Base-by-base conservation (phyloP, 1,140 invertebrate genomes). In the Temnothorax longispinosus region DNA sequence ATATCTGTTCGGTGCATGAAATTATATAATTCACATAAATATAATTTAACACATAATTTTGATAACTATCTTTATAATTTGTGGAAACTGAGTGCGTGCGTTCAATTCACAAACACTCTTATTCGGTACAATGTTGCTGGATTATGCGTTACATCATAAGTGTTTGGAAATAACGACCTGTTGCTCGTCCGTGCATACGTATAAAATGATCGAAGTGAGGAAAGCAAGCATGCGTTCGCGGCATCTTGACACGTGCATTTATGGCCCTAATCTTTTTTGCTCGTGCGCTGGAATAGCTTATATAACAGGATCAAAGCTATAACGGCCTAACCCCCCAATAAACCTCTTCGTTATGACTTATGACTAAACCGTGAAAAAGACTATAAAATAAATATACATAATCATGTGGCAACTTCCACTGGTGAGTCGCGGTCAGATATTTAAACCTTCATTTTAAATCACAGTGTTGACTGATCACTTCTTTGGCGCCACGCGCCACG, bases 111-210 rank as follows among this genome's bases (percentile, higher is more conserved):
- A 27, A 65, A 47, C 7, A 41, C 6, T 18, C 6, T 47, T 77
- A 50, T 64, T 50, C 21, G 15, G 15, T 0, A 38, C 11, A 21
- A 52, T 69, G 21, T 56, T 54, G 35, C 44, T 78, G 18, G 71
- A 58, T 56, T 71, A 71, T 27, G 6, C 50, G 50, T 81, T 35
- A 35, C 27, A 56, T 69, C 35, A 54, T 60, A 77, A 62, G 18
- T 64, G 41, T 69, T 67, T 71, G 64, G 13, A 81, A 81, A 56
- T 71, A 50, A 71, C 78, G 78, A 81, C 78, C 78, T 81, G 78
- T 81, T 81, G 78, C 64, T 71, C 35, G 50, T 60, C 21, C 18
- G 15, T 60, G 7, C 15, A 41, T 10, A 27, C 15, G 21, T 58
- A 56, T 56, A 58, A 81, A 69, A 69, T 54, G 47, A 44, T n/a